phyloP scores from a whole-genome alignment of 2,888 invertebrate genomes.

The Macrostomum cliftonense region DNA sequence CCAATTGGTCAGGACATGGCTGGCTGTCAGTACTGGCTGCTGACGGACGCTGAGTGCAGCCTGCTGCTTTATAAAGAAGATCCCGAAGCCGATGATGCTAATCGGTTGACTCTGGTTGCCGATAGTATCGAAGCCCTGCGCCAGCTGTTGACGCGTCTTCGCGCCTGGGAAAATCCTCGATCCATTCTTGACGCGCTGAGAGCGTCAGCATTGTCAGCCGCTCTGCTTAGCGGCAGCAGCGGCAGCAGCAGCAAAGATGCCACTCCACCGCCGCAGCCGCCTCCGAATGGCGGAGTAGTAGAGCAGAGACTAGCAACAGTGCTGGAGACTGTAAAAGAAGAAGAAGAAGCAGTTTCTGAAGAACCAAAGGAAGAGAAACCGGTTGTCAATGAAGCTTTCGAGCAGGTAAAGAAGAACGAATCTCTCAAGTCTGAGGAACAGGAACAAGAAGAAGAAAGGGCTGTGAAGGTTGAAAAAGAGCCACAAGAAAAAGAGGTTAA shows the following conservation, averaged over 20 bases:
- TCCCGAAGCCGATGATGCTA: slow-evolving; percentile 6
- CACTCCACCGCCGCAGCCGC: not conserved
- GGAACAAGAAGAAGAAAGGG: not conserved
- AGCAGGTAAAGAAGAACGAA: too few relatives aligned
- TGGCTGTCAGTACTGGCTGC: slow-evolving; percentile 73
- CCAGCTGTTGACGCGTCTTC: not conserved
- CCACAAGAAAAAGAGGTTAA: not conserved
- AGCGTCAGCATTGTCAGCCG: not conserved
- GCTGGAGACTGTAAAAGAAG: not conserved
- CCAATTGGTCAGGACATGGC: slow-evolving; percentile 75
- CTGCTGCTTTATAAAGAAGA: slow-evolving; percentile 9
- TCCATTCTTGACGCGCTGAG: not conserved
- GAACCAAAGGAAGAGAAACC: not conserved
- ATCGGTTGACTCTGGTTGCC: not conserved
- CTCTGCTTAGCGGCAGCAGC: not conserved
- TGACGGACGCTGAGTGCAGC: slow-evolving; percentile 6
- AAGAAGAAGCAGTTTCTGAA: not conserved
- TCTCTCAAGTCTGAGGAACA: not conserved
- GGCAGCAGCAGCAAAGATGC: not conserved
- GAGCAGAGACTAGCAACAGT: not conserved
- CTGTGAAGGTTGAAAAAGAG: not conserved
- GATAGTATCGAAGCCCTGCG: not conserved
- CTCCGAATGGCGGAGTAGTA: not conserved
- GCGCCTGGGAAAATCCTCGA: not conserved
- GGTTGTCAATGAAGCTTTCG: not conserved